Conservation (phyloP, 2,797 vertebrate genomes). For the Gadopsis marmoratus region DNA sequence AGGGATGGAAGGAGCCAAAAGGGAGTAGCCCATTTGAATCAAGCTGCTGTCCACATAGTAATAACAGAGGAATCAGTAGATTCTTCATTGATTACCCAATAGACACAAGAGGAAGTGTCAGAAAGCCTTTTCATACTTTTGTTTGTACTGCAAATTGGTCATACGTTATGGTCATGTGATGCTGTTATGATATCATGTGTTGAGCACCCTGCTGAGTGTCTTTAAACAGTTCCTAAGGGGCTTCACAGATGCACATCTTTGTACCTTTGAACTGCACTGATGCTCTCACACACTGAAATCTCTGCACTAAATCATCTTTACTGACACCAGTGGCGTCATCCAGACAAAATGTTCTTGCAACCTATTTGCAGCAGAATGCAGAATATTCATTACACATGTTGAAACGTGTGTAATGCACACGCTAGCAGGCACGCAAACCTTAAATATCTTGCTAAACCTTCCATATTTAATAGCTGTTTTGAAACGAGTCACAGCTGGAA, state of each 20-base stretch:
- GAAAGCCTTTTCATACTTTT: not conserved
- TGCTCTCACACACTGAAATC: slow-evolving; percentile 20
- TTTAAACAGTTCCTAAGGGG: slow-evolving; percentile 30
- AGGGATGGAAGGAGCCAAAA: no score
- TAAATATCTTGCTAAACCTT: slow-evolving; percentile 18
- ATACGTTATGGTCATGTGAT: slow-evolving; percentile 6
- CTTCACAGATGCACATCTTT: slow-evolving; percentile 32
- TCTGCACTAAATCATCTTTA: slow-evolving; percentile 43
- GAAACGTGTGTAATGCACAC: slow-evolving; percentile 30
- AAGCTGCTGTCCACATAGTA: not conserved
- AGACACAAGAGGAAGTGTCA: not conserved
- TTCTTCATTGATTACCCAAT: not conserved
- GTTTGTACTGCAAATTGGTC: not conserved
- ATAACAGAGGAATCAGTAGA: not conserved
- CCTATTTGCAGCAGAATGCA: slow-evolving; percentile 10
- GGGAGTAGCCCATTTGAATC: not conserved
- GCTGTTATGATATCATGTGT: slow-evolving; percentile 33
- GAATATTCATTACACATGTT: slow-evolving; percentile 42
- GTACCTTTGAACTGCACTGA: slow-evolving; percentile 13
- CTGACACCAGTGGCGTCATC: slow-evolving; percentile 34
- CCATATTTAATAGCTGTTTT: slow-evolving; percentile 42
- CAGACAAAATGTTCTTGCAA: slow-evolving; percentile 45
- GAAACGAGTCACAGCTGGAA: slow-evolving; percentile 28
- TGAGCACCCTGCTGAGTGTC: slow-evolving; percentile 10
- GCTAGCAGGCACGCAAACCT: slow-evolving; percentile 33